Percentiles rank a stretch among this genome's conserved stretches.
phyloP scores from a whole-genome alignment of 2,113 vertebrate genomes.

The Nesoenas mayeri region DNA sequence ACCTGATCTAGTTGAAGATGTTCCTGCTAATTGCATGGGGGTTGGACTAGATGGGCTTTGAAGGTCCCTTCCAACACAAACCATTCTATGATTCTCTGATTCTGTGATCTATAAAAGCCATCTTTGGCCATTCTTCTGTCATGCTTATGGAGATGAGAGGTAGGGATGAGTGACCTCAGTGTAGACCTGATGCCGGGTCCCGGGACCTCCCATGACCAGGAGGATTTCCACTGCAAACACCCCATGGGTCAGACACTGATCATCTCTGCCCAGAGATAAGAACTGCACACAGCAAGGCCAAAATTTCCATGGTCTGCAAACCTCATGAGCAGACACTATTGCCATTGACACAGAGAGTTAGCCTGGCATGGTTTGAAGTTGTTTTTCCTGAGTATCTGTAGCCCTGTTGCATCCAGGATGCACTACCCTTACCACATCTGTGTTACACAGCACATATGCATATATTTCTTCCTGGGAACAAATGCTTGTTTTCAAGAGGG shows the following conservation, averaged over 20 bases:
- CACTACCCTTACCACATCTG: not conserved
- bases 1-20: not conserved
- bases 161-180: not conserved
- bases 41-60: not conserved
- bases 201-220: not conserved
- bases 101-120: not conserved
- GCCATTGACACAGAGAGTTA: not conserved
- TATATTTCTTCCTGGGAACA: not conserved
- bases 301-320: not conserved
- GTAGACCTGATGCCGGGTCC: not conserved
- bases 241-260: not conserved
- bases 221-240: not conserved
- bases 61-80: not conserved
- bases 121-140: not conserved
- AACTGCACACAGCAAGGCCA: not conserved
- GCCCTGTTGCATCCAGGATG: not conserved
- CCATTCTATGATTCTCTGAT: not conserved
- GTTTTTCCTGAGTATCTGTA: not conserved
- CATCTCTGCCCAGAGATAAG: not conserved
- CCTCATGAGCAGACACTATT: not conserved
- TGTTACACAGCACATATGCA: rapidly evolving
- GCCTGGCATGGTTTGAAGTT: not conserved
- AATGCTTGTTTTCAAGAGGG: not conserved
- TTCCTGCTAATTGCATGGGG: no score
- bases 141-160: not conserved